Evolutionary conservation across 2,797 vertebrate species (phyloP), one percentile per base, ranked within the genome.

Genomic region (Molossus molossus): DNA sequence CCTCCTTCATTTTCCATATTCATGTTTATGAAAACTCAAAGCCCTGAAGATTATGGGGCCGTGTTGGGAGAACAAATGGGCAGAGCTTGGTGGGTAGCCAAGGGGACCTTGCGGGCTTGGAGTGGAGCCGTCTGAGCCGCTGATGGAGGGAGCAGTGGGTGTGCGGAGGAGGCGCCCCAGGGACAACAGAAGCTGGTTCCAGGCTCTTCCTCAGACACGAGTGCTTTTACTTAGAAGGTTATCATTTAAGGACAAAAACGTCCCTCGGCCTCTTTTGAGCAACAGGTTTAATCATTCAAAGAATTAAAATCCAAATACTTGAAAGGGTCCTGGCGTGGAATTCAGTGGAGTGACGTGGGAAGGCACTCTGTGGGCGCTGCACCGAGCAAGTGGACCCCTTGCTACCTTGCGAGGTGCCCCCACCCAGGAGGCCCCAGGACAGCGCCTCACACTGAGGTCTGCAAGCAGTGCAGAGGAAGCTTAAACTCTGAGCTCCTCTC

Each of bases 11-110:
- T 83, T 79, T 87, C 76, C 65, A 55, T 67, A 23, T 55, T 77
- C 97, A 72, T 62, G 81, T 69, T 70, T 75, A 29, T 90, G 62
- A 55, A 85, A 87, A 88, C 58, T 27, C 86, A 92, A 86, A 58
- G n/a, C 25, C 95, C 73, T 45, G 81, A 79, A 80, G 77, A 89
- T 91, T 80, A 90, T 50, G 58, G 57, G 72, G 53, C 33, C 0
- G 0, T n/a, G 21, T 50, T 85, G 69, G 77, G 79, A 96, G 64
- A 94, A 75, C 8, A 15, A 95, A 76, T 53, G 77, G 91, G 55
- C 82, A 87, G 94, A 75, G 57, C 23, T 90, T 85, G 82, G 64
- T 64, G 15, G 48, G 29, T 15, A 3, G 72, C 77, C 87, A 72
- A 82, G 25, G 77, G 29, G 60, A 29, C 10, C 76, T 72, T 84